These are phyloP conservation scores for Rhagonycha fulva DNA, from an alignment of 2,888 invertebrate genomes.

Conservation along the genomic window DNA sequence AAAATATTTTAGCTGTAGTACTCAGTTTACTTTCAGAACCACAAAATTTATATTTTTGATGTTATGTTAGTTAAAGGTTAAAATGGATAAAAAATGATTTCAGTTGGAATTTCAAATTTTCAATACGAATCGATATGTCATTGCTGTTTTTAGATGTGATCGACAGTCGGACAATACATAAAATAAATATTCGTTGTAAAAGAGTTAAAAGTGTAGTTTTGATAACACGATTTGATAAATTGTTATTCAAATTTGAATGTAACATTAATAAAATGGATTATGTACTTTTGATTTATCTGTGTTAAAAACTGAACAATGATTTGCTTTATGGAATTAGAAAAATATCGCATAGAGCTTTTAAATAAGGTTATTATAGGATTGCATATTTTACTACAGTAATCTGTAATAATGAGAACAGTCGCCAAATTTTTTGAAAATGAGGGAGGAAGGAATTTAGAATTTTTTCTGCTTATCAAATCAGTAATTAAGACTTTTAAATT, in stretches of 20 bases:
- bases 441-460: no score
- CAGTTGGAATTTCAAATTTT: not conserved
- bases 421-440: not conserved
- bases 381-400: not conserved
- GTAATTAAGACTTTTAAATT: not conserved
- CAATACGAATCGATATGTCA: constrained; percentile 1
- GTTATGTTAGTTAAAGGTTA: not conserved
- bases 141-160: constrained; percentile 1
- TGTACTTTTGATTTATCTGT: not conserved
- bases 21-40: not conserved
- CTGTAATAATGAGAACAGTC: not conserved
- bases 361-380: not conserved
- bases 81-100: not conserved
- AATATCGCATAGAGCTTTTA: not conserved
- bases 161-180: not conserved
- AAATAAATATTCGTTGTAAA: not conserved
- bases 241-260: not conserved
- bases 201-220: constrained; percentile 1
- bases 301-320: not conserved
- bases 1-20: not conserved
- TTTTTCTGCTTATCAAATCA: not conserved
- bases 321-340: not conserved
- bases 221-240: constrained; percentile 4
- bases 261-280: not conserved
- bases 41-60: not conserved